A percentile compares a stretch with the other conserved stretches of the same genome.
phyloP scores from a whole-genome alignment of 1,140 invertebrate species.

The Drosophila watanabei region DNA sequence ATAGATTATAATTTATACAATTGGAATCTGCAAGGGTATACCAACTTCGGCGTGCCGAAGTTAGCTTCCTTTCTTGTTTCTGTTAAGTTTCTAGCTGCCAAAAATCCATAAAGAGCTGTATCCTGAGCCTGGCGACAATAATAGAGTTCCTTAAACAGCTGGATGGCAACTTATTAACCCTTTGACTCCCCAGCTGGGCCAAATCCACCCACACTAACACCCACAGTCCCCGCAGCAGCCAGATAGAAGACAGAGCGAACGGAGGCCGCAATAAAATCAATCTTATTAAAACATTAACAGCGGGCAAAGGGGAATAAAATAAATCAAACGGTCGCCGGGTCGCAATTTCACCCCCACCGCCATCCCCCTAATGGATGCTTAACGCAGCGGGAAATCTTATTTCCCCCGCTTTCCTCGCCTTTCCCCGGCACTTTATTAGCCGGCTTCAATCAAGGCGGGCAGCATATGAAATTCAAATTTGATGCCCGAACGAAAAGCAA shows the following conservation, averaged over 20 bases:
- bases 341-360: conserved; percentile 12
- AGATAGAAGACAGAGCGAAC: not conserved
- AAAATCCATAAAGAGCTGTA: not conserved
- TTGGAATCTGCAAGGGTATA: no score
- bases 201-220: conserved; percentile 45
- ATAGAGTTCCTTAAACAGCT: conserved; percentile 74
- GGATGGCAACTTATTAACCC: conserved; percentile 75
- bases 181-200: conserved; percentile 51
- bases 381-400: conserved; percentile 64
- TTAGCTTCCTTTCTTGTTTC: no score
- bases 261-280: conserved; percentile 79
- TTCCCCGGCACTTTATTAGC: conserved; percentile 70
- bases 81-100: not conserved
- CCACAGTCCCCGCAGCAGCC: not conserved
- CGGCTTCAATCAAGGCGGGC: conserved; percentile 73
- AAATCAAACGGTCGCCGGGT: conserved; percentile 74
- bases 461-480: conserved; percentile 84
- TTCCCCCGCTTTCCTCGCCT: not conserved
- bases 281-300: conserved; percentile 84
- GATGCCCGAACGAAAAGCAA: conserved; percentile 48
- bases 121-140: conserved; percentile 34
- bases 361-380: conserved; percentile 60
- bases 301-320: conserved; percentile 76
- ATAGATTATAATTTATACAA: no score
- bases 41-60: no score